These are phyloP conservation scores for Synanthedon myopaeformis DNA, from an alignment of 2,888 invertebrate genomes.

Conservation along the genomic window DNA sequence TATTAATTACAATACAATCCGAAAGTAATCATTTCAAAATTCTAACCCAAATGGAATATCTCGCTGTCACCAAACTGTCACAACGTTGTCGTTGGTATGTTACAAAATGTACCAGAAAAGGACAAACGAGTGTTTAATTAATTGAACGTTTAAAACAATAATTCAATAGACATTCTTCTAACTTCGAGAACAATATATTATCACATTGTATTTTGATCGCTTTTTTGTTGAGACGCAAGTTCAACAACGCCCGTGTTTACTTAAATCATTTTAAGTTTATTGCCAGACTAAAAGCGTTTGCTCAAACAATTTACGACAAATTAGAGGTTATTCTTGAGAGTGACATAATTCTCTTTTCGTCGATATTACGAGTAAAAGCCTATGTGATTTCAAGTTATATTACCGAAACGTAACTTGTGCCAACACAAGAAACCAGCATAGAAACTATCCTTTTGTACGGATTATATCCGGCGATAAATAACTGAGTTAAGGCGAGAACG, in stretches of 20 bases:
- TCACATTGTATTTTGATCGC: not conserved
- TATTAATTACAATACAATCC: too few species aligned
- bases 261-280: not conserved
- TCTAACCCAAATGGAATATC: too few species aligned
- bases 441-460: not conserved
- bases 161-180: too few species aligned
- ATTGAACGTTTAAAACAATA: too few species aligned
- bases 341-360: not conserved
- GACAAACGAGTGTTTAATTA: too few species aligned
- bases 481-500: constrained; percentile 3
- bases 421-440: not conserved
- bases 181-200: too few species aligned
- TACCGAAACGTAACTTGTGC: not conserved
- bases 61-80: too few species aligned
- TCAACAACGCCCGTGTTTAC: not conserved
- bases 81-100: too few species aligned
- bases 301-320: not conserved
- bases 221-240: not conserved
- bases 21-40: too few species aligned
- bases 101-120: too few species aligned
- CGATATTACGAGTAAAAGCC: not conserved
- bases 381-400: not conserved
- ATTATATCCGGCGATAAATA: constrained; percentile 5
- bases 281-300: not conserved
- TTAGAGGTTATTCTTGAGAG: not conserved